phyloP scores from a whole-genome alignment of 2,113 vertebrate species.

The Pithys albifrons region DNA sequence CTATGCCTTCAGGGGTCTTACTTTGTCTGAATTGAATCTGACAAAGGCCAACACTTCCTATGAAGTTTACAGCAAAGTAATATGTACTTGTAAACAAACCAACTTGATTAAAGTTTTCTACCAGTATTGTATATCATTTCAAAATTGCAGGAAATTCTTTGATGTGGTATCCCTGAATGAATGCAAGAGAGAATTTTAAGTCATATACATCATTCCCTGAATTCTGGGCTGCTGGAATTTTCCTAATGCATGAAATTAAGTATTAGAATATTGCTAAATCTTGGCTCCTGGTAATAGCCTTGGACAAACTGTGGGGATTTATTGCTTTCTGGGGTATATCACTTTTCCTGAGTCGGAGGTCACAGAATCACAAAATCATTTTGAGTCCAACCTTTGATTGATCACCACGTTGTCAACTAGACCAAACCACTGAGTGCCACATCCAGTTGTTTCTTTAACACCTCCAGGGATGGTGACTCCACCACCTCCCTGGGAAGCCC shows the following conservation, averaged over 20 bases:
- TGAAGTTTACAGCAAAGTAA: not conserved
- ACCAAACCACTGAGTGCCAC: not conserved
- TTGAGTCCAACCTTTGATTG: not conserved
- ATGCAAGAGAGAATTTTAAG: not conserved
- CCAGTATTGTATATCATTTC: not conserved
- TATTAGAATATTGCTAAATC: not conserved
- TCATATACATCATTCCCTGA: not conserved
- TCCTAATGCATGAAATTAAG: not conserved
- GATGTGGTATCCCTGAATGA: not conserved
- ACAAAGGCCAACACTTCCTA: not conserved
- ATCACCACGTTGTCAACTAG: not conserved
- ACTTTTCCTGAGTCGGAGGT: not conserved
- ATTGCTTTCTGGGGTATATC: not conserved
- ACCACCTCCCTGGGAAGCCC: not conserved
- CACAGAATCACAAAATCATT: not conserved
- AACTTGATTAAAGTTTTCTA: not conserved
- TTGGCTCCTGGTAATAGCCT: not conserved
- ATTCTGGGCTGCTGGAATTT: not conserved
- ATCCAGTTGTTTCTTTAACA: not conserved
- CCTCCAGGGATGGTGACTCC: not conserved
- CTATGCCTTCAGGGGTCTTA: not conserved
- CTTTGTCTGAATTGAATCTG: not conserved
- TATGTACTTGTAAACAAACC: not conserved
- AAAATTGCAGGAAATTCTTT: not conserved
- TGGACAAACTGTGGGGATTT: not conserved